Conservation (phyloP, 2,113 vertebrate genomes). For the Struthio camelus region DNA sequence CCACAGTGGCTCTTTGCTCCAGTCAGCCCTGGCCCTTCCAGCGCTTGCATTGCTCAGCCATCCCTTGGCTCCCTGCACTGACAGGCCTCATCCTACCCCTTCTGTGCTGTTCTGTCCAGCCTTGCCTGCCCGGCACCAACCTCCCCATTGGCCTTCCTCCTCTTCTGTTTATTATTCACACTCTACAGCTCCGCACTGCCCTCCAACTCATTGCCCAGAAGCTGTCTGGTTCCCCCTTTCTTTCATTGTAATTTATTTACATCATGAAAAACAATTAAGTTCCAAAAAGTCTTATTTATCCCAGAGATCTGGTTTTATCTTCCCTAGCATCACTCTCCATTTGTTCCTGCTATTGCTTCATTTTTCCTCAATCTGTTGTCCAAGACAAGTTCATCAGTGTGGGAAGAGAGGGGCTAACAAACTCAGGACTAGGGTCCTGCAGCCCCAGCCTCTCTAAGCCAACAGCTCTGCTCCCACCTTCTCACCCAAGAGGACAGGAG, state of each 20-base stretch:
- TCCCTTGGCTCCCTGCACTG: not conserved
- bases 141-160: not conserved
- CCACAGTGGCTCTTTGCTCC: not conserved
- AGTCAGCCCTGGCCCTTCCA: not conserved
- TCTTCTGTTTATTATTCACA: not conserved
- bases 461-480: not conserved
- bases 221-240: not conserved
- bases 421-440: not conserved
- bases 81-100: not conserved
- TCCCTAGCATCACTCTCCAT: constrained; percentile 40
- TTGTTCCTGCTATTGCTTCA: constrained; percentile 17
- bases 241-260: constrained; percentile 46
- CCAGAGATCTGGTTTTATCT: constrained; percentile 48
- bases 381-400: not conserved
- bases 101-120: not conserved
- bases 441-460: not conserved
- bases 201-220: constrained; percentile 10
- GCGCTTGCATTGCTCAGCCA: not conserved
- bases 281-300: constrained; percentile 55
- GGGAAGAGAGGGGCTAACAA: not conserved
- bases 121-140: not conserved
- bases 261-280: constrained; percentile 34
- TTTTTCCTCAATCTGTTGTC: constrained; percentile 18
- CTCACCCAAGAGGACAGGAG: not conserved
- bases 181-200: not conserved